A percentile compares a stretch with the other conserved stretches of the same genome.
Conservation (phyloP, 2,113 vertebrate genomes). For the Pelobates fuscus region DNA sequence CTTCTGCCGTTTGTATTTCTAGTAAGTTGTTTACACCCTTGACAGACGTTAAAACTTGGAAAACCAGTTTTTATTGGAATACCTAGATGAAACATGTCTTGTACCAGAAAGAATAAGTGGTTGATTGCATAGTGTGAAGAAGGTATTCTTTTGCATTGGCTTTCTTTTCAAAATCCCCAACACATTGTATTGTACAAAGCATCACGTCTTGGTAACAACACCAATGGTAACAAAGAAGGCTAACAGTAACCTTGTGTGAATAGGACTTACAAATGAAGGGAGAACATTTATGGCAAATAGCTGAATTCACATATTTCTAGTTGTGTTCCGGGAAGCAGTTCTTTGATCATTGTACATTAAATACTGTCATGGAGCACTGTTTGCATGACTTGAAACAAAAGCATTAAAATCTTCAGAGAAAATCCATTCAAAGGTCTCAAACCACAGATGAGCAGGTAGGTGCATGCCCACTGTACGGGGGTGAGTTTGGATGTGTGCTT, state of each 20-base stretch:
- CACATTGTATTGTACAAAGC: not conserved
- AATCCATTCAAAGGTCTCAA: not conserved
- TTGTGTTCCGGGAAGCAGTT: conserved; percentile 13
- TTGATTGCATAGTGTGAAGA: not conserved
- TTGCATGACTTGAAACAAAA: not conserved
- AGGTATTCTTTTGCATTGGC: not conserved
- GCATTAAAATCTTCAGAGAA: not conserved
- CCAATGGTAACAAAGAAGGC: conserved; percentile 26
- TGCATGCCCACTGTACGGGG: too few relatives aligned
- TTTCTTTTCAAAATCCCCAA: not conserved
- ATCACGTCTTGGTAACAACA: not conserved
- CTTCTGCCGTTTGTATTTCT: too few relatives aligned
- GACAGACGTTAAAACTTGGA: too few relatives aligned
- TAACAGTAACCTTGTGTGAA: not conserved
- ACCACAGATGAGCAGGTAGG: too few relatives aligned
- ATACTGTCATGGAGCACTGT: conserved; percentile 28
- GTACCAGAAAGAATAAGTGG: not conserved
- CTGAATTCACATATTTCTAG: not conserved
- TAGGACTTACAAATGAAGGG: not conserved
- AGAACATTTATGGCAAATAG: not conserved
- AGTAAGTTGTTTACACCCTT: too few relatives aligned
- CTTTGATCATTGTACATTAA: not conserved
- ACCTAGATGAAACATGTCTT: too few relatives aligned
- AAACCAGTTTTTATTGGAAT: too few relatives aligned
- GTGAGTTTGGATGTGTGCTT: too few relatives aligned